phyloP scores from a whole-genome alignment of 2,113 vertebrate genomes.

The Donacobius atricapilla region DNA sequence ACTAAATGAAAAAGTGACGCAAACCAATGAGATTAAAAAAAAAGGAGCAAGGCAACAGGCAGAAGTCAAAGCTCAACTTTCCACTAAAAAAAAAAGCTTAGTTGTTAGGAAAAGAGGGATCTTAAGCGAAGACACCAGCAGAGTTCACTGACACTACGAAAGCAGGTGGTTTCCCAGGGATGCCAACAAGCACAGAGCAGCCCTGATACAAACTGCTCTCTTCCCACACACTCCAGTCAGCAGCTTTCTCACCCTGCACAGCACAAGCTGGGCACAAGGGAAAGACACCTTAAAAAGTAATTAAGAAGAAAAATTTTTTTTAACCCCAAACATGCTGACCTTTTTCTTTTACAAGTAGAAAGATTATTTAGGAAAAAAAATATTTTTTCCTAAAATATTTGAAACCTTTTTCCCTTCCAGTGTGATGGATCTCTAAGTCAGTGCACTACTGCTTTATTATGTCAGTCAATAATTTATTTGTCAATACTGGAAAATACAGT shows the following conservation, averaged over 20 bases:
- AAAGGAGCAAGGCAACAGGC: not conserved
- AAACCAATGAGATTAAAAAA: not conserved
- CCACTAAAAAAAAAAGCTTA: fast-evolving
- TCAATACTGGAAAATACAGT: not conserved
- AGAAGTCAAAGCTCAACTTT: not conserved
- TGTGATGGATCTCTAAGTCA: not conserved
- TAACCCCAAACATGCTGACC: not conserved
- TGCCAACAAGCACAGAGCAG: not conserved
- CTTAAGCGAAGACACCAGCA: not conserved
- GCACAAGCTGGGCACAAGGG: not conserved
- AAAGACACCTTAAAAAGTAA: not conserved
- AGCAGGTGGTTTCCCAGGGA: not conserved
- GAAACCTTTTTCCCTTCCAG: not conserved
- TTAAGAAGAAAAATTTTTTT: no score
- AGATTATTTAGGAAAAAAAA: not conserved
- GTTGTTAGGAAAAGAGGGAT: not conserved
- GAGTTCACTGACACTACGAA: not conserved
- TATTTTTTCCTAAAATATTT: not conserved
- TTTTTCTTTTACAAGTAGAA: not conserved
- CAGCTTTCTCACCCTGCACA: not conserved
- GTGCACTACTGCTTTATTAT: not conserved
- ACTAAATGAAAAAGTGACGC: not conserved
- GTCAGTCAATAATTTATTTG: not conserved
- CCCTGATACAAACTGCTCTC: not conserved
- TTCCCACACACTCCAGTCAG: not conserved